Evolutionary conservation across 2,888 invertebrate species (phyloP), one percentile per base, ranked within the genome.

Genomic region (Lissonota sp.): DNA sequence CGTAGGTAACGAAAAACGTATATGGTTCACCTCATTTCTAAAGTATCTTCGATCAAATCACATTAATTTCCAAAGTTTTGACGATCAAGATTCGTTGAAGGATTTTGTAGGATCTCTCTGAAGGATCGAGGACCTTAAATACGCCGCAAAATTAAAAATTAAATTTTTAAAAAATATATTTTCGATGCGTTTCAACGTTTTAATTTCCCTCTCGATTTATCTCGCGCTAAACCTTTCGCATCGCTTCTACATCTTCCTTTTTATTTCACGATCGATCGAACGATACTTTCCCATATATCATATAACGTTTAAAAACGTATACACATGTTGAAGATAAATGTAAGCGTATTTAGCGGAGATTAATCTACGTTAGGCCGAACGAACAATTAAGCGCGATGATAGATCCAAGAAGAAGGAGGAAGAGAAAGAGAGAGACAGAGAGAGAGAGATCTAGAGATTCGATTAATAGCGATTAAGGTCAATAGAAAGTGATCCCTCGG

Each of bases 391-490:
- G 62, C 12, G 6, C 67, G 75, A 71, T 51, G 66, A 75, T 75
- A 55, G 57, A 51, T 51, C 49, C 60, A 26, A 12, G 14, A 26
- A 46, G 46, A 39, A 57, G 12, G 10, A n/a, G 10, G 37, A 57
- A 14, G 53, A 53, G 16, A 73, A 62, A 8, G 62, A 16, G 39
- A 37, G 63, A 72, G 8, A 26, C 12, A 5, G 53, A 58, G 14
- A 67, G 55, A 6, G 58, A 40, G 42, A 44, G 49, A 63, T 7
- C 5, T 5, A 16, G 44, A 74, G 69, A 55, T 70, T 70, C 74
- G 74, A 75, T 79, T 57, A 70, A 69, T 40, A 44, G 46, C 44
- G 57, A 79, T 80, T 80, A 80, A 62, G 79, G 75, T 75, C 79
- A 75, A 75, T 70, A 70, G 79, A 80, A 80, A 80, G 79, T 75